Base-by-base conservation (phyloP, 2,797 vertebrate genomes). In the Microcaecilia unicolor region DNA sequence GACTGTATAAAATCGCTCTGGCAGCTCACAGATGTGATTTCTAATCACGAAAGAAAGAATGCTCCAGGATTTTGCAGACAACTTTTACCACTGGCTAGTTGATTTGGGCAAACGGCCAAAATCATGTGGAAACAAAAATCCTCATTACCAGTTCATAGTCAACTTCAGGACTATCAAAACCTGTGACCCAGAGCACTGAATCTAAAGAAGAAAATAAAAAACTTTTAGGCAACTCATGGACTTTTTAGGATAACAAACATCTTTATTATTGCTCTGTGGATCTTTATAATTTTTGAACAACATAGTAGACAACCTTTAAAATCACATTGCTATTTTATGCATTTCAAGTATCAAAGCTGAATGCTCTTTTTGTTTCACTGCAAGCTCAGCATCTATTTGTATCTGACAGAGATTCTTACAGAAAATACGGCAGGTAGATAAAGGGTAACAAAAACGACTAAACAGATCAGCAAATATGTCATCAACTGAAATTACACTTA, bases 101-200 rank as follows among this genome's bases (percentile, higher is more conserved):
- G 85, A 88, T 86, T 81, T 83, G 83, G 86, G 81, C 80, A 70
- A 67, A 61, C 25, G 58, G 76, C 84, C 82, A 87, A 69, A 68
- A 71, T 72, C 65, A 76, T 75, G 74, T 80, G 78, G 69, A n/a
- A n/a, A 80, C 76, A 72, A 57, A 57, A 64, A 73, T 78, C 78
- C 78, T 87, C 82, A 78, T 78, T 81, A 81, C 76, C 73, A 79
- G 89, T 87, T 86, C 84, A 82, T 85, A 71, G 77, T 80, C 80
- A 79, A 82, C 83, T 86, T 76, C 62, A 84, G 81, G 45, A n/a
- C 67, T 71, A 69, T 78, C 68, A 80, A 79, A 73, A 86, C 84
- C 80, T 83, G 78, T 83, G 81, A 79, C 77, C 77, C 76, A 80
- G 81, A 79, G 79, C 75, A 77, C 74, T 78, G 67, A 78, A 83